A percentile compares a stretch with the other conserved stretches of the same genome.
These are phyloP conservation scores for Erannis defoliaria DNA, from an alignment of 2,888 invertebrate genomes.

Conservation along the genomic window DNA sequence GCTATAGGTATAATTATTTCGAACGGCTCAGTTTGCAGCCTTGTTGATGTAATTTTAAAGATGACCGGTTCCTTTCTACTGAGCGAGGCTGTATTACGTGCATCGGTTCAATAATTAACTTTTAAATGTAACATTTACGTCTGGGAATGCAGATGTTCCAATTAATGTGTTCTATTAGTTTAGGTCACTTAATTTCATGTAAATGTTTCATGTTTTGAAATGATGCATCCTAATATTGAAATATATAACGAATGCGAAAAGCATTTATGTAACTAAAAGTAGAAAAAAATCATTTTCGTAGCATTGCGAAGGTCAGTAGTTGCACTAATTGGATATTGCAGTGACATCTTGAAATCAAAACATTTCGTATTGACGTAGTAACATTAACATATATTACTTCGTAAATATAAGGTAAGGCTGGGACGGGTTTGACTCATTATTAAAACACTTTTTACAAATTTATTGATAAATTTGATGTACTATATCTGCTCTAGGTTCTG, in stretches of 20 bases:
- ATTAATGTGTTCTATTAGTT: constrained; percentile 3
- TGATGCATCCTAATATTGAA: no score
- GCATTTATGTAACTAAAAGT: background rate
- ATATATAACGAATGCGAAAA: background rate
- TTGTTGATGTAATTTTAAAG: constrained; percentile 42
- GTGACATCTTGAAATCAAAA: no score
- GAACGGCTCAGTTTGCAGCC: constrained; percentile 36
- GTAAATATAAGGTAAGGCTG: no score
- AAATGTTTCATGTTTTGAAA: constrained; percentile 1
- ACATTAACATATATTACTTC: no score
- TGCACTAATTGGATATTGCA: no score
- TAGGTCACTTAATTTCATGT: constrained; percentile 1
- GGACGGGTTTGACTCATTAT: no score
- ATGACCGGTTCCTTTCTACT: constrained; percentile 49
- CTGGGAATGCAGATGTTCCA: constrained; percentile 16
- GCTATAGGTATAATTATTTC: background rate
- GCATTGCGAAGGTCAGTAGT: no score
- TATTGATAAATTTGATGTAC: no score
- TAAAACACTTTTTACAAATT: no score
- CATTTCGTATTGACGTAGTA: no score
- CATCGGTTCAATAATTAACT: constrained; percentile 32
- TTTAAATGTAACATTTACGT: constrained; percentile 32
- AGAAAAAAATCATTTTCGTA: background rate
- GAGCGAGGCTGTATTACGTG: constrained; percentile 42
- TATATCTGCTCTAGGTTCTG: no score